These are phyloP conservation scores for Cryptoleucopteryx plumbea DNA, from an alignment of 2,113 vertebrate species.

Conservation along the genomic window DNA sequence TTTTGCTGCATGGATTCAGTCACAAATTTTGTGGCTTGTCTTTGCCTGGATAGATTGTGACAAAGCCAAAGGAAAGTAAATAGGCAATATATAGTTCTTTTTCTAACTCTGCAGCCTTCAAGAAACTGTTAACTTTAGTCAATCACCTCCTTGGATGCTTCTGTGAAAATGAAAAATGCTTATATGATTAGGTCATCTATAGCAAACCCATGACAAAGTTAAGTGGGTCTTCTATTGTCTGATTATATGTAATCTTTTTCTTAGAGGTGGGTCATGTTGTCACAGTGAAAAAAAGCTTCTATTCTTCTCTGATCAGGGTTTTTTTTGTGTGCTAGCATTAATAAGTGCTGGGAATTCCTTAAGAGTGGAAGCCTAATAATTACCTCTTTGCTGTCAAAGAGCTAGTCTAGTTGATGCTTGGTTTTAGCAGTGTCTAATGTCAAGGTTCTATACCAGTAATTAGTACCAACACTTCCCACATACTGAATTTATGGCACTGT, in stretches of 20 bases:
- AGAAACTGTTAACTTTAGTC: neutral
- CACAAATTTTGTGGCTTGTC: neutral
- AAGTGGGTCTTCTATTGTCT: neutral
- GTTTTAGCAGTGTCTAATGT: conserved; percentile 41
- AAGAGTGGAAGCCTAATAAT: conserved; percentile 27
- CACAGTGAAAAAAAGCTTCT: neutral
- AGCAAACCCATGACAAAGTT: neutral
- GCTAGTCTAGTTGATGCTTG: neutral
- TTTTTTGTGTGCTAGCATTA: neutral
- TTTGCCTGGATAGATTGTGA: neutral
- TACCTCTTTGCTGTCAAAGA: conserved; percentile 52
- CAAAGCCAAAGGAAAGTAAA: neutral
- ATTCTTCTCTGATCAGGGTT: neutral
- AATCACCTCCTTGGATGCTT: neutral
- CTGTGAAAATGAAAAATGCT: neutral
- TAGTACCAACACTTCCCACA: conserved; percentile 60
- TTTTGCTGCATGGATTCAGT: neutral
- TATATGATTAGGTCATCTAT: neutral
- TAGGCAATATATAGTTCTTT: neutral
- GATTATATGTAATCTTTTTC: neutral
- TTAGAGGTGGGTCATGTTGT: neutral
- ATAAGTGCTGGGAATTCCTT: conserved; percentile 26
- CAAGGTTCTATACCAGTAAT: conserved; percentile 60
- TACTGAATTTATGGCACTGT: conserved; percentile 46
- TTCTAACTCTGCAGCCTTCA: neutral